phyloP scores from a whole-genome alignment of 2,888 invertebrate species.

The Bhutanitis thaidina region DNA sequence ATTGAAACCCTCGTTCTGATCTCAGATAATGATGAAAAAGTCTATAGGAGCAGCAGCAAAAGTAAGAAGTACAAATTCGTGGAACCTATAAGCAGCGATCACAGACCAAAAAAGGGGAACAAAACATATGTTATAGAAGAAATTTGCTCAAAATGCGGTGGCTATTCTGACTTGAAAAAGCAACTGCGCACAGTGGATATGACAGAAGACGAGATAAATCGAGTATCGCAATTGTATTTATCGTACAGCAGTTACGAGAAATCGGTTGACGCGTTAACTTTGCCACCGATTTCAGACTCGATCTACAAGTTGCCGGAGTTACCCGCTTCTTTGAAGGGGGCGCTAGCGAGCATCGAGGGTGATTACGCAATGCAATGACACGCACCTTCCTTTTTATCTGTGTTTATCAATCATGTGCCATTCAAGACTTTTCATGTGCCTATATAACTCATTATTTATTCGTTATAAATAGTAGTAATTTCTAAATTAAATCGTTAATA shows the following conservation, averaged over 20 bases:
- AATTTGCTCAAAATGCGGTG: slow-evolving; percentile 59
- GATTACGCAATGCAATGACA: slow-evolving; percentile 46
- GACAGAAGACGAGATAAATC: slow-evolving; percentile 61
- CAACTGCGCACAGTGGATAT: slow-evolving; percentile 55
- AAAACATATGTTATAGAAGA: slow-evolving; percentile 49
- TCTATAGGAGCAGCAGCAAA: slow-evolving; percentile 28
- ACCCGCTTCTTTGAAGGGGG: slow-evolving; percentile 49
- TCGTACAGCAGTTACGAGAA: slow-evolving; percentile 59
- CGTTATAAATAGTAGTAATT: neutral
- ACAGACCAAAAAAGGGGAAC: slow-evolving; percentile 38
- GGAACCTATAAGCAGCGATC: slow-evolving; percentile 52
- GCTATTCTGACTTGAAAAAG: slow-evolving; percentile 56
- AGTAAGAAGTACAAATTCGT: slow-evolving; percentile 54
- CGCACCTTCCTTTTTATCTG: slow-evolving; percentile 15
- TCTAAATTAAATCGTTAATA: neutral
- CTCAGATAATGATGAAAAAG: slow-evolving; percentile 40
- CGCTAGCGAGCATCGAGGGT: slow-evolving; percentile 50
- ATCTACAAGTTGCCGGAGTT: slow-evolving; percentile 63
- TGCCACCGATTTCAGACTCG: slow-evolving; percentile 65
- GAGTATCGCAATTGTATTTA: slow-evolving; percentile 58
- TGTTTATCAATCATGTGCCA: slow-evolving; percentile 27
- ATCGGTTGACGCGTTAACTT: slow-evolving; percentile 47
- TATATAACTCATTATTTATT: slow-evolving; percentile 4
- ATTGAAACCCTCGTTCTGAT: slow-evolving; percentile 46
- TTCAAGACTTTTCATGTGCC: slow-evolving; percentile 24